Percentiles rank a stretch among this genome's conserved stretches.
phyloP scores from a whole-genome alignment of 2,113 vertebrate genomes.

The Thermophis baileyi region DNA sequence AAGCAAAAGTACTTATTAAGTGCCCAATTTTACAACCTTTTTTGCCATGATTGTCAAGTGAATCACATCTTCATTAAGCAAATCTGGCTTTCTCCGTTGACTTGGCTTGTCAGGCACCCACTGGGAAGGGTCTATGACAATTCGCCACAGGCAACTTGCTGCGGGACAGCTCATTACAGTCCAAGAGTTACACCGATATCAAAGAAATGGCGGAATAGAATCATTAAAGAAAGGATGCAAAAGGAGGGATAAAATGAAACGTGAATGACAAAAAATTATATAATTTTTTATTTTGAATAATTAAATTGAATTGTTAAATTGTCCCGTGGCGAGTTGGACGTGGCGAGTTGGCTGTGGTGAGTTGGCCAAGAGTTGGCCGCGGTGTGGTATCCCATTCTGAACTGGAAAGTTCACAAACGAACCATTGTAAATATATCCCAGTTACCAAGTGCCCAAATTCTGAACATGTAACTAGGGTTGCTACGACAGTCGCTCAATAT shows the following conservation, averaged over 20 bases:
- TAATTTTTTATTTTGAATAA: neutral
- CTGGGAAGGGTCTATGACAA: neutral
- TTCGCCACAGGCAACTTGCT: neutral
- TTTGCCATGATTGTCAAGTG: neutral
- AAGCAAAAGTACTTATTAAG: neutral
- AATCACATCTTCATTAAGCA: neutral
- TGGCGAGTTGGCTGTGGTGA: neutral
- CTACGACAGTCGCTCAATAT: neutral
- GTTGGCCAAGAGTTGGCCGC: neutral
- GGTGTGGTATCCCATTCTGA: neutral
- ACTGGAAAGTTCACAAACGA: neutral
- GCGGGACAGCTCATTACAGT: no score
- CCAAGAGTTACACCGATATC: neutral
- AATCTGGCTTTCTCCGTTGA: neutral
- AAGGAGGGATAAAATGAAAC: neutral
- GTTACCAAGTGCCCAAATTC: neutral
- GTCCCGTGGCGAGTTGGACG: neutral
- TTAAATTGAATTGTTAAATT: neutral
- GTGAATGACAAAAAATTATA: neutral
- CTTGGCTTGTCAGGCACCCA: neutral
- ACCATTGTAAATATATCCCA: neutral
- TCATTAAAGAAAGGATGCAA: neutral
- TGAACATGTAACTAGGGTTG: neutral
- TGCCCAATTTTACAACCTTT: neutral
- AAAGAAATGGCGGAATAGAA: neutral